Evolutionary conservation across 1,140 invertebrate species (phyloP).

Genomic region (Neodiprion fabricii): DNA sequence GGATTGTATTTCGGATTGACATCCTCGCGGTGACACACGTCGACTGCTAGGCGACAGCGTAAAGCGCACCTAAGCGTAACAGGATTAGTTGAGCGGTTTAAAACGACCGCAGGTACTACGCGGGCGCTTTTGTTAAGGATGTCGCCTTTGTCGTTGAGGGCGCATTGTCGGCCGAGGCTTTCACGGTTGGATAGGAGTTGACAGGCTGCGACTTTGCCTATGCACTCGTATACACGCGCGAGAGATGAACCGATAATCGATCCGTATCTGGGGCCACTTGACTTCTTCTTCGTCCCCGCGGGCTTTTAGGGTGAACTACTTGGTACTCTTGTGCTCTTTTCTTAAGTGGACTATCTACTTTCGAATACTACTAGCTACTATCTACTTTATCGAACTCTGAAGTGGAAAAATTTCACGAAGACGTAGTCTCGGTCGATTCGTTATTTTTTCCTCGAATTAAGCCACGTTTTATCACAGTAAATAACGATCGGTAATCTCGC

Average conservation of each 20-base stretch:
- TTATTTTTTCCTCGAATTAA: no score
- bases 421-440: no score
- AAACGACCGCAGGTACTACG: not conserved
- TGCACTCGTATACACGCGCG: not conserved
- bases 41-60: not conserved
- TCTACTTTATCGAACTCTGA: no score
- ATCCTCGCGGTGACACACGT: not conserved
- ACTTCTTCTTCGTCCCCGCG: not conserved
- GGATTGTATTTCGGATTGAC: not conserved
- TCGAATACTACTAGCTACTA: no score
- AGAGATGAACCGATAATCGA: not conserved
- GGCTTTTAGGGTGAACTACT: not conserved
- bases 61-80: not conserved
- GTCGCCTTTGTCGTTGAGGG: not conserved
- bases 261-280: not conserved
- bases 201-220: not conserved
- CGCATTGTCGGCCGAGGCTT: not conserved
- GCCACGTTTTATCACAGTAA: no score
- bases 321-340: not conserved
- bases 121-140: not conserved
- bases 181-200: not conserved
- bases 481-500: no score
- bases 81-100: conserved; percentile 4
- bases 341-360: no score
- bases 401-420: no score